phyloP scores from a whole-genome alignment of 1,140 invertebrate species.

The Listronotus oregonensis region DNA sequence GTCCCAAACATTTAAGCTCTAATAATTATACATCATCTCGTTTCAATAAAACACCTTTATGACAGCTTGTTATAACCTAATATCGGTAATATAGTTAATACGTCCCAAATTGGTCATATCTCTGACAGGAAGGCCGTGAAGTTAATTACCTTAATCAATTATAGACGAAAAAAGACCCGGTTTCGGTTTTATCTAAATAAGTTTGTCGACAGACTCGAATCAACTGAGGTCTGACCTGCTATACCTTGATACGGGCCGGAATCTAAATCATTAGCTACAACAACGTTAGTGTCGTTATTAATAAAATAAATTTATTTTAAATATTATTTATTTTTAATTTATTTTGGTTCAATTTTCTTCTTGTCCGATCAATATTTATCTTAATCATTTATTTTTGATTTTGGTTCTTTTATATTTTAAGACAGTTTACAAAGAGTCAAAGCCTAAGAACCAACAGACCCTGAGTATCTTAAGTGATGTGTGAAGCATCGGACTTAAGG shows the following conservation, averaged over 20 bases:
- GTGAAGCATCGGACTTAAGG: too few relatives aligned
- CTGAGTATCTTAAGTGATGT: too few relatives aligned
- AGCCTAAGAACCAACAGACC: too few relatives aligned
- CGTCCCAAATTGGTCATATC: constrained; percentile 34
- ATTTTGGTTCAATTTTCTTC: too few relatives aligned
- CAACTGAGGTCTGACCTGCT: constrained; percentile 2
- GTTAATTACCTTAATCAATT: constrained; percentile 38
- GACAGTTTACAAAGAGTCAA: too few relatives aligned
- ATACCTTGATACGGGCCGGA: not conserved
- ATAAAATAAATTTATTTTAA: too few relatives aligned
- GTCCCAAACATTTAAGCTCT: too few relatives aligned
- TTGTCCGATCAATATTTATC: too few relatives aligned
- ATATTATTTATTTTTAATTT: too few relatives aligned
- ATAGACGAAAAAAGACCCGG: constrained; percentile 28
- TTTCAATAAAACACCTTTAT: constrained; percentile 9
- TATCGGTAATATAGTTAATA: constrained; percentile 29
- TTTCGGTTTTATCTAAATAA: constrained; percentile 34
- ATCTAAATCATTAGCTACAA: not conserved
- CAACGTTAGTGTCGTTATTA: too few relatives aligned
- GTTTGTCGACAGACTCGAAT: constrained; percentile 27
- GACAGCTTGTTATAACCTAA: constrained; percentile 32
- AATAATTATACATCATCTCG: not conserved
- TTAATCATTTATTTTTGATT: too few relatives aligned
- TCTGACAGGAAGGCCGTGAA: constrained; percentile 27
- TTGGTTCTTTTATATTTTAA: too few relatives aligned